Percentiles rank a stretch among this genome's conserved stretches.
phyloP scores from a whole-genome alignment of 2,113 vertebrate genomes.

The Plecotus auritus region DNA sequence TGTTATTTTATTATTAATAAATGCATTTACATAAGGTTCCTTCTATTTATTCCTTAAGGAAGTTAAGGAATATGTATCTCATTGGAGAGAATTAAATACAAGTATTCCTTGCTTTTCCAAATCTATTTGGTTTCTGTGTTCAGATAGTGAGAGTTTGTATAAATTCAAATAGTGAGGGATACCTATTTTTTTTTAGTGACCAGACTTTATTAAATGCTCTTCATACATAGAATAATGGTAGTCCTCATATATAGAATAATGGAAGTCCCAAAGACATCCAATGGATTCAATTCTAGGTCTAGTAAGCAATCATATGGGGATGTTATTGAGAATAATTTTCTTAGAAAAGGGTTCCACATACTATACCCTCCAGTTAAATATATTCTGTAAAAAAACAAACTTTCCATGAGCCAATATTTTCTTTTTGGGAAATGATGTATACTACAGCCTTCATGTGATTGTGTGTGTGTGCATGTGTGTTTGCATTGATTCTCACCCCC shows the following conservation, averaged over 20 bases:
- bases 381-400: background rate
- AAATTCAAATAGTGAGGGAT: background rate
- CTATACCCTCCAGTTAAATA: background rate
- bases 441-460: background rate
- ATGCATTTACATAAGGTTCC: background rate
- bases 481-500: background rate
- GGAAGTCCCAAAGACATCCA: background rate
- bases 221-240: background rate
- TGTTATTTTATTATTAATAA: background rate
- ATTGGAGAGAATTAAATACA: background rate
- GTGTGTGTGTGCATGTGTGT: background rate
- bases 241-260: background rate
- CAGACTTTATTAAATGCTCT: background rate
- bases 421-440: background rate
- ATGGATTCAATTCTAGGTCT: background rate
- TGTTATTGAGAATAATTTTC: background rate
- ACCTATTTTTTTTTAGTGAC: background rate
- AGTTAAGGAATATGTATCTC: slow-evolving; percentile 18
- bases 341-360: background rate
- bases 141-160: background rate
- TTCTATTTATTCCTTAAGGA: slow-evolving; percentile 1
- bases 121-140: background rate
- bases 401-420: background rate
- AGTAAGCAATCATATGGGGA: background rate
- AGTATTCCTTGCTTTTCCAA: background rate